phyloP scores from a whole-genome alignment of 2,888 invertebrate genomes.

The Lochmaea crataegi region DNA sequence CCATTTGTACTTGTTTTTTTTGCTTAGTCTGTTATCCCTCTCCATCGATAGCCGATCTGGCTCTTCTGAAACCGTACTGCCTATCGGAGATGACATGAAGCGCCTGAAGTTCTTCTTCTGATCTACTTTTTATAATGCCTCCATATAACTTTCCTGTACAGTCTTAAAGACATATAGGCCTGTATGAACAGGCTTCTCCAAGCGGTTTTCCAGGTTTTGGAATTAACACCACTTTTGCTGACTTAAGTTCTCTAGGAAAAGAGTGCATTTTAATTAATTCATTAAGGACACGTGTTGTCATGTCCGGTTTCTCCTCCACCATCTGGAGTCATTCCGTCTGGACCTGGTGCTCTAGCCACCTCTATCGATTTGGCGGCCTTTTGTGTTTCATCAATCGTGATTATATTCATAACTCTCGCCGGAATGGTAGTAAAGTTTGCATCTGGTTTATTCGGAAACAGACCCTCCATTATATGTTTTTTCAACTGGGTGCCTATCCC shows the following conservation, averaged over 20 bases:
- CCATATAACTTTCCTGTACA: conserved; percentile 1
- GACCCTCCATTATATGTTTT: background rate
- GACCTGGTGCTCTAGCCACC: background rate
- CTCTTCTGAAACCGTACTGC: background rate
- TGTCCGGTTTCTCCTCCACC: background rate
- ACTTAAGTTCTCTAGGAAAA: background rate
- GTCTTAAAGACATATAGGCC: background rate
- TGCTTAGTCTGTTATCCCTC: background rate
- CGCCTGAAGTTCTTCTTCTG: background rate
- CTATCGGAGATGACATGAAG: background rate
- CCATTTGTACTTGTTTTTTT: background rate
- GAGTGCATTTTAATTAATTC: background rate
- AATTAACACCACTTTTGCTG: background rate
- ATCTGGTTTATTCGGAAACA: background rate
- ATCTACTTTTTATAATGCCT: background rate
- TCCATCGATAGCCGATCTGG: background rate
- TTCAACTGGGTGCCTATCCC: background rate
- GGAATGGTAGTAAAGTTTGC: background rate
- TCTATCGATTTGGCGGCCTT: background rate
- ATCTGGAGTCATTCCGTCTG: background rate
- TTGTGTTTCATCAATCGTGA: background rate
- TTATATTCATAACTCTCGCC: background rate
- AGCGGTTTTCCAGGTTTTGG: background rate
- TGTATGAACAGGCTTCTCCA: background rate
- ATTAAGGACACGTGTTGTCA: background rate